Base-by-base conservation (phyloP, 2,113 vertebrate species). In the Cranoglanis bouderius region DNA sequence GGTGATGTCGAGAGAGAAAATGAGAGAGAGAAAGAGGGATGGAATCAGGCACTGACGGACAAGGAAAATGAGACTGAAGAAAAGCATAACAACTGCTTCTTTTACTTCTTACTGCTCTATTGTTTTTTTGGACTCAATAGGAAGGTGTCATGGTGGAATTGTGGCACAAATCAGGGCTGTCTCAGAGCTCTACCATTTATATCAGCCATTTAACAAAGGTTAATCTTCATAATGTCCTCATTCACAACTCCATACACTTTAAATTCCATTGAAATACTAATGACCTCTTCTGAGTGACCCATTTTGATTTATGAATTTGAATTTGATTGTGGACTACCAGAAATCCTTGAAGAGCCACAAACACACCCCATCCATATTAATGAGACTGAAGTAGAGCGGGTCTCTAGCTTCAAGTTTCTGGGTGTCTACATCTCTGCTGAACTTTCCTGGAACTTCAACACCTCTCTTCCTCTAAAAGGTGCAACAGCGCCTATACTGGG, bases 1-100 rank as follows among this genome's bases (percentile, higher is more conserved):
- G 88, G 63, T 83, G 91, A 89, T 82, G 89, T 86, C 57, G 88
- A 29, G 88, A 90, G 85, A 89, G 61, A 81, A 51, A 85, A 29
- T 46, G 40, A 70, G 74, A 40, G 16, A 53, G 43, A 40, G 53
- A 70, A 40, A 91, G 51, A 89, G 83, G 90, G 63, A 89, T 75
- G 87, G 70, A 59, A 51, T 51, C 18, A 72, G 32, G 12, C 21
- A 57, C 18, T 63, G 3, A 78, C 46, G 16, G 3, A 85, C 19
- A 21, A 49, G 32, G 43, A 77, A 74, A 75, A 75, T 43, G 18
- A 75, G 1, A 32, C 19, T 43, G 8, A 10, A 24, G 38, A 75
- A 26, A 75, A 75, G 9, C 67, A 38, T 19, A 29, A 12, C 10
- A 46, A 8, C 57, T 80, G 16, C 14, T 63, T 59, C 24, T 51